phyloP scores from a whole-genome alignment of 2,113 vertebrate genomes.

The Eonycteris spelaea region DNA sequence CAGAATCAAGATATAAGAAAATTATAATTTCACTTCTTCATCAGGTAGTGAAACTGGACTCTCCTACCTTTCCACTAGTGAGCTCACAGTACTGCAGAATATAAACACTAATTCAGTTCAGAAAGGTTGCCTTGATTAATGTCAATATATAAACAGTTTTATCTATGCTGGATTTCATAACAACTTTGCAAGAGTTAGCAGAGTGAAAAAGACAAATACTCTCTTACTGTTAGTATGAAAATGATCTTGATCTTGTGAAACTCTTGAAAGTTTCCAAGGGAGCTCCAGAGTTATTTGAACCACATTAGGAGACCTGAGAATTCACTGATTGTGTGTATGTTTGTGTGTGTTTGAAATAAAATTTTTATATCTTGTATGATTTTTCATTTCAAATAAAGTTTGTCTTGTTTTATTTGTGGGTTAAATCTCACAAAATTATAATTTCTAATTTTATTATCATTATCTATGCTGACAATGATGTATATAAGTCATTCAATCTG shows the following conservation, averaged over 20 bases:
- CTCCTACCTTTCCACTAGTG: background rate
- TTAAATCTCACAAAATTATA: background rate
- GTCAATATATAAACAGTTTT: background rate
- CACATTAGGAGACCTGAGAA: background rate
- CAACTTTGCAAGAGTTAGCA: background rate
- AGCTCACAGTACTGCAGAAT: background rate
- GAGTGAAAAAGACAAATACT: background rate
- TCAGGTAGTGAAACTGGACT: background rate
- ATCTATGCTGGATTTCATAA: background rate
- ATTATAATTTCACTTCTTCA: background rate
- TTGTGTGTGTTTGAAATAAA: background rate
- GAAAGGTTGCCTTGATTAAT: background rate
- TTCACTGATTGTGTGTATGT: background rate
- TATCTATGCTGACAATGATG: background rate
- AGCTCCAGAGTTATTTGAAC: background rate
- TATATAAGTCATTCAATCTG: background rate
- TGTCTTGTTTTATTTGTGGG: background rate
- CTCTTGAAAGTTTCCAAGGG: background rate
- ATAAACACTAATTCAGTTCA: background rate
- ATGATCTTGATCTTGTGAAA: background rate
- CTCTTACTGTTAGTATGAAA: background rate
- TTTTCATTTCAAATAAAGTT: background rate
- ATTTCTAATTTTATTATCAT: background rate
- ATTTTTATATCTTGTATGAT: background rate
- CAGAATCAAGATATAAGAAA: background rate